Conservation (phyloP, 1,140 invertebrate species). For the Camponotus floridanus region DNA sequence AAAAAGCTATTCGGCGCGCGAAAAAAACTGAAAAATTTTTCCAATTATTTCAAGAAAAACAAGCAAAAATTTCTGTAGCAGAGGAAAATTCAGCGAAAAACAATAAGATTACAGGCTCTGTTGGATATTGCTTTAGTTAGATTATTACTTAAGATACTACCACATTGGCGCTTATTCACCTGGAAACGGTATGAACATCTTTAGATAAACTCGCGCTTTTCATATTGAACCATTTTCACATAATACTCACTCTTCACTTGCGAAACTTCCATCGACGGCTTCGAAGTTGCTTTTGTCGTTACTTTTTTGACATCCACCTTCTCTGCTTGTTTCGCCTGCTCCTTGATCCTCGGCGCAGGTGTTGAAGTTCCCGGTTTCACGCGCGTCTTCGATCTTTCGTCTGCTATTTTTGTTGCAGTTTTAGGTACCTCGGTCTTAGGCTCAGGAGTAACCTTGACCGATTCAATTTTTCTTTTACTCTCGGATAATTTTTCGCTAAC, state of each 20-base stretch:
- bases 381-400: conserved; percentile 48
- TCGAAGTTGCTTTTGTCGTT: conserved; percentile 33
- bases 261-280: conserved; percentile 46
- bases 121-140: conserved; percentile 22
- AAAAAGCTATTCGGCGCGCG: not conserved
- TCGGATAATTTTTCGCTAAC: conserved; percentile 40
- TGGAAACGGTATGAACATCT: conserved; percentile 13
- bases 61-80: not conserved
- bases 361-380: conserved; percentile 72
- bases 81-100: conserved; percentile 1
- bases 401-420: conserved; percentile 14
- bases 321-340: conserved; percentile 54
- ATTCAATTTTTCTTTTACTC: conserved; percentile 35
- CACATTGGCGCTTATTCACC: conserved; percentile 9
- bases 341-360: conserved; percentile 64
- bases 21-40: not conserved
- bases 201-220: conserved; percentile 42
- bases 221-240: conserved; percentile 5
- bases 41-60: not conserved
- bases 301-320: conserved; percentile 66
- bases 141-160: conserved; percentile 44
- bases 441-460: conserved; percentile 36
- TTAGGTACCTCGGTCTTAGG: conserved; percentile 44
- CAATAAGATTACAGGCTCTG: conserved; percentile 1
- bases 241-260: conserved; percentile 70